Evolutionary conservation across 2,888 invertebrate species (phyloP).

Genomic region (Plemyria rubiginata): DNA sequence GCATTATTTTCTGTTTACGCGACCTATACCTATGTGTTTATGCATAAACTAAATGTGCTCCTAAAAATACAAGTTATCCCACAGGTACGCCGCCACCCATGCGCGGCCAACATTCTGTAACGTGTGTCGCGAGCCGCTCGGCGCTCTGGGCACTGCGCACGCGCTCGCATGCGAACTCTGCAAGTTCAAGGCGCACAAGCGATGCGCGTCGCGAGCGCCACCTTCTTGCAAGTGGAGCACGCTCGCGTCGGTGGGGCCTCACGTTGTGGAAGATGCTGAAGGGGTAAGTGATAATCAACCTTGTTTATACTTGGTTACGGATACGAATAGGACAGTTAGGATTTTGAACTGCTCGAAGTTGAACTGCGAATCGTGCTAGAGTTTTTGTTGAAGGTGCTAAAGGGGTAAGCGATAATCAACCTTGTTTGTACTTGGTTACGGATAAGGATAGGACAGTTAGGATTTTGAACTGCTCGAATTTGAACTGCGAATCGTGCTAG

Average conservation of each 20-base stretch:
- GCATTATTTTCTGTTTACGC: too few species aligned
- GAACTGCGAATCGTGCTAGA: too few species aligned
- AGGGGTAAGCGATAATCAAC: not conserved
- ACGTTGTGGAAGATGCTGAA: conserved; percentile 96
- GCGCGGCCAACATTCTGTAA: conserved; percentile 98
- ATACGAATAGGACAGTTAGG: too few species aligned
- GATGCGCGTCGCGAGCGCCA: conserved; percentile 96
- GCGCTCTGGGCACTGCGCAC: conserved; percentile 95
- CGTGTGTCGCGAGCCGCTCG: conserved; percentile 96
- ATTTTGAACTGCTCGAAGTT: too few species aligned
- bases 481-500: too few species aligned
- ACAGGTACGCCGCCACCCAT: conserved; percentile 94
- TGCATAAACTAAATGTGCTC: too few species aligned
- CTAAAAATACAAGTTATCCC: not conserved
- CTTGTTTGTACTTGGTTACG: not conserved
- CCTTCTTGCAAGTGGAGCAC: conserved; percentile 99
- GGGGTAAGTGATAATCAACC: conserved; percentile 86
- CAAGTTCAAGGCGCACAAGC: conserved; percentile 98
- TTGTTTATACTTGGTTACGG: too few species aligned
- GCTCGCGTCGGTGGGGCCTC: conserved; percentile 96
- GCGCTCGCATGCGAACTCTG: conserved; percentile 98
- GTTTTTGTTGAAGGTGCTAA: too few species aligned
- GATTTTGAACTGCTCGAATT: too few species aligned
- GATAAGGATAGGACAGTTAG: too few species aligned
- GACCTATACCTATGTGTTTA: too few species aligned